Evolutionary conservation across 2,888 invertebrate genomes (phyloP), one percentile per base, ranked within the genome.

Genomic region (Xestia sexstrigata): DNA sequence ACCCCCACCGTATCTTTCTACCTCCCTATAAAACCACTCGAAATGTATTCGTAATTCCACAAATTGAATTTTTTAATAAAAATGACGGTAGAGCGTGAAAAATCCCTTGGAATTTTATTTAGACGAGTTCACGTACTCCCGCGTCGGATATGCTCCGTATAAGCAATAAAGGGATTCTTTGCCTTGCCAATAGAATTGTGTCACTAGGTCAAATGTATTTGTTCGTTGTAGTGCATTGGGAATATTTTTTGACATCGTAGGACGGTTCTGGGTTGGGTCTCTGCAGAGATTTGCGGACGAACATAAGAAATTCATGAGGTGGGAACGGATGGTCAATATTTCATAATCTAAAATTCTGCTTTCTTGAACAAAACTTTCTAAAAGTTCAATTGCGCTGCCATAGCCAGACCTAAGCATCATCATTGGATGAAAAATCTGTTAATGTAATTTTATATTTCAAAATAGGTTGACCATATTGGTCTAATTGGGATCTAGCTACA

Each of bases 171-270:
- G 89, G 89, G 90, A 92, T 92, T 91, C 91, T 89, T 89, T 85
- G 75, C 69, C 65, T 78, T 81, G 81, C 84, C 88, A 80, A 82
- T 85, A 84, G 74, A 74, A 88, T 81, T 76, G 88, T 92, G 93
- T 91, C 89, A 93, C 85, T 93, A 79, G 93, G 93, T 91, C 93
- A 92, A 90, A 89, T 87, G 86, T 90, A 86, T 89, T 89, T 88
- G 85, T 83, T 89, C 79, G 70, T 69, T 79, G 71, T 81, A 77
- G 83, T 86, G 86, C 81, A 83, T 79, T 77, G 79, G 70, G 69
- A 83, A 83, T 82, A 82, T 78, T 84, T 76, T 83, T 76, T 76
- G 86, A 79, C 62, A 47, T 67, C 47, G 65, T 70, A n/a, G 11
- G 74, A 70, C 39, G 45, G 49, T 65, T 70, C 68, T 67, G 74